A percentile compares a stretch with the other conserved stretches of the same genome.
Evolutionary conservation across 2,888 invertebrate species (phyloP).

Genomic region (Drosophila subsilvestris): DNA sequence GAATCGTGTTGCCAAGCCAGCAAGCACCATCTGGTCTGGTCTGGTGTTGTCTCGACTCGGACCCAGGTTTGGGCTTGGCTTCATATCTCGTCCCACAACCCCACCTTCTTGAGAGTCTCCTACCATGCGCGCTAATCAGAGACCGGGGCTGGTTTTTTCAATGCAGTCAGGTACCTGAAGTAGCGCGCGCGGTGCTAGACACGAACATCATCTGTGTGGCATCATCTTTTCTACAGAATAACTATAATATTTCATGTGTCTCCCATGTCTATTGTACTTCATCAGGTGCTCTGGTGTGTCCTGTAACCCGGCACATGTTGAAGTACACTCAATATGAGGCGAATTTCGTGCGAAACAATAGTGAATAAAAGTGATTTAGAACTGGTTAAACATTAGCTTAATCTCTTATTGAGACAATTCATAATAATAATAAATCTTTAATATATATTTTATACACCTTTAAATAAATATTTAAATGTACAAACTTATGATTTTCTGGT

Average conservation of each 20-base stretch:
- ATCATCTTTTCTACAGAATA: constrained; percentile 15
- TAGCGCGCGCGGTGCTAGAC: constrained; percentile 94
- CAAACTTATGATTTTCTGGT: not conserved
- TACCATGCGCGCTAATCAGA: constrained; percentile 94
- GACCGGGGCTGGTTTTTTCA: constrained; percentile 89
- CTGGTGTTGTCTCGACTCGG: constrained; percentile 14
- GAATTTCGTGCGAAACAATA: constrained; percentile 51
- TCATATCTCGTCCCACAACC: constrained; percentile 21
- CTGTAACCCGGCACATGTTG: constrained; percentile 98
- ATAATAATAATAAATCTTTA: no score
- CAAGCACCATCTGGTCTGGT: constrained; percentile 33
- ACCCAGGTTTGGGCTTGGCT: constrained; percentile 38
- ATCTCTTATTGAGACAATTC: not conserved
- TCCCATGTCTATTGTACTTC: constrained; percentile 99
- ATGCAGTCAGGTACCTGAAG: constrained; percentile 99
- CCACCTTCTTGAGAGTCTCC: constrained; percentile 61
- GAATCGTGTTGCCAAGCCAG: constrained; percentile 35
- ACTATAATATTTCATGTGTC: constrained; percentile 83
- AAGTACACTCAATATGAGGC: constrained; percentile 98
- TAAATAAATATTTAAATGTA: not conserved
- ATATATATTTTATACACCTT: not conserved
- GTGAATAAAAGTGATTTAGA: not conserved
- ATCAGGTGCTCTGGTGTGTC: constrained; percentile 98
- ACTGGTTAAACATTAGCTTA: not conserved
- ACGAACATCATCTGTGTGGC: constrained; percentile 25